Evolutionary conservation across 2,797 vertebrate genomes (phyloP), one percentile per base, ranked within the genome.

Genomic region (Sebastes umbrosus): DNA sequence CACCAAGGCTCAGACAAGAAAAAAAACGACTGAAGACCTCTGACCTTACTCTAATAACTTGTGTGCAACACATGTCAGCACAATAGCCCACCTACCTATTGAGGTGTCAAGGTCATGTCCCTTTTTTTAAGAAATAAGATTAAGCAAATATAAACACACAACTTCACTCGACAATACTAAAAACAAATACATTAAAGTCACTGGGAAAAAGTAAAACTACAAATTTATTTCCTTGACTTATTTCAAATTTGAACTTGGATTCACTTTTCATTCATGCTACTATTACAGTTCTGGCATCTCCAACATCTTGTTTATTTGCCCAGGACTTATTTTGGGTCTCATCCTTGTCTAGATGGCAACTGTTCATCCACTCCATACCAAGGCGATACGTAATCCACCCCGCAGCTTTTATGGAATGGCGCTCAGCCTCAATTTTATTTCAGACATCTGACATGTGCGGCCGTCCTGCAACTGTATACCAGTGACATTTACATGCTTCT

Each of bases 401-500:
- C 57, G 84, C 80, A 90, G 82, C 89, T 91, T 91, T 89, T 84
- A 86, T 86, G 89, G 93, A 88, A 89, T 89, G 90, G 83, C 54
- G n/a, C 79, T 87, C 83, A 85, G 79, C 77, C 73, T 87, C 75
- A 73, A 66, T 88, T 91, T 92, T 84, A 91, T 89, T 90, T 90
- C 84, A 91, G 89, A 91, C 86, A 91, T 90, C 73, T 84, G 90
- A 90, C 76, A 82, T 88, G 86, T 85, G 62, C 69, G 60, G 46
- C 67, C 58, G 31, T 67, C 43, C 86, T 91, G 90, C 88, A 94
- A 92, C 90, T 86, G 75, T 89, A 91, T 86, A 89, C 91, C 92
- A 92, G 87, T 92, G 94, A 94, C 94, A 96, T 95, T 91, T 94
- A 87, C 50, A 86, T 84, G 83, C 90, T 92, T 92, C 90, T 93